These are phyloP conservation scores for Atrichornis clamosus DNA, from an alignment of 2,113 vertebrate genomes.

Conservation along the genomic window DNA sequence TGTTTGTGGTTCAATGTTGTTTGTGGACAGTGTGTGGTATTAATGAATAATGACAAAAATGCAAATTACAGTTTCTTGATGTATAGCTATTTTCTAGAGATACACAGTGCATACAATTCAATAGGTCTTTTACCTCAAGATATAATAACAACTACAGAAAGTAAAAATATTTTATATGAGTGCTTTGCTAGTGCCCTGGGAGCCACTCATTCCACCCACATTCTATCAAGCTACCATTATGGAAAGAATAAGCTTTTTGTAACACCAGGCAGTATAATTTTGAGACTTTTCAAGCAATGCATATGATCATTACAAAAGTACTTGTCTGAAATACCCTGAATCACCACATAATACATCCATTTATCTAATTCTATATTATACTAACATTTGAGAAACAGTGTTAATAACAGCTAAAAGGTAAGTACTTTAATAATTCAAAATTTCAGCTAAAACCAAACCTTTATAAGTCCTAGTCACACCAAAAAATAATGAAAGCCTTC, in stretches of 20 bases:
- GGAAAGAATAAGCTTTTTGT: conserved; percentile 53
- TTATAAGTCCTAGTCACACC: fast-evolving
- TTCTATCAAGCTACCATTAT: conserved; percentile 43
- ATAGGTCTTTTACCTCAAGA: background rate
- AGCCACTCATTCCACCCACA: conserved; percentile 42
- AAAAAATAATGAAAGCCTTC: background rate
- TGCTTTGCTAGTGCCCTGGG: conserved; percentile 19
- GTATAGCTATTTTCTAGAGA: background rate
- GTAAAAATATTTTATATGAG: conserved; percentile 52
- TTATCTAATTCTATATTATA: conserved; percentile 9
- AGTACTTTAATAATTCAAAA: background rate
- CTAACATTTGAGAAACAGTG: background rate
- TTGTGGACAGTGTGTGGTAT: background rate
- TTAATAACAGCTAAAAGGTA: background rate
- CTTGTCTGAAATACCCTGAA: conserved; percentile 27
- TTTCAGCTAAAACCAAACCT: background rate
- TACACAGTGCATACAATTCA: background rate
- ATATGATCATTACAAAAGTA: conserved; percentile 21
- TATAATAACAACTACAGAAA: conserved; percentile 43
- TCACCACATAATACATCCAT: background rate
- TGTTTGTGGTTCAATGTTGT: background rate
- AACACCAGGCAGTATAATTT: conserved; percentile 33
- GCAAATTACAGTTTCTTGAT: background rate
- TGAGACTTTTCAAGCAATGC: conserved; percentile 33
- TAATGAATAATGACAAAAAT: background rate